phyloP scores from a whole-genome alignment of 1,140 invertebrate species.

The Uloborus diversus region DNA sequence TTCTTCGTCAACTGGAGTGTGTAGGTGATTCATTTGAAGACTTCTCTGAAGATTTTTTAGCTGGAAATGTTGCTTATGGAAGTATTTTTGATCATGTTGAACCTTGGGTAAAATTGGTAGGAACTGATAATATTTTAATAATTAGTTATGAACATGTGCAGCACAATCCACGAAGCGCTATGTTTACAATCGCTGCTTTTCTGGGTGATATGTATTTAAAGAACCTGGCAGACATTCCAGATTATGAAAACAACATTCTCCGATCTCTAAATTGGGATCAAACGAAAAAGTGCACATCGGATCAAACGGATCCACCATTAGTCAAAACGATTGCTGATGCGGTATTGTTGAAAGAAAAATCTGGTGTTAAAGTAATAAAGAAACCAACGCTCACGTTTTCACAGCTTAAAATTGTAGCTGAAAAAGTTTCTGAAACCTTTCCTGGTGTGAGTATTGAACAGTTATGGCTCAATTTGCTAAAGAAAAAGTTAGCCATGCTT shows the following conservation, averaged over 20 bases:
- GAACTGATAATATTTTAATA: not conserved
- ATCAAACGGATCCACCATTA: not conserved
- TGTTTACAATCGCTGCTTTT: slow-evolving; percentile 2
- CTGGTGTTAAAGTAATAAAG: too few relatives aligned
- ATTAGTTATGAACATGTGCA: not conserved
- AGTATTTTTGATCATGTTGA: not conserved
- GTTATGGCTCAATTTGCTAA: not conserved
- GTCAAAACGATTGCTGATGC: too few relatives aligned
- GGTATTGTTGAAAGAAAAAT: too few relatives aligned
- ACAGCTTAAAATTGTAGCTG: not conserved
- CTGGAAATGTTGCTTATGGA: not conserved
- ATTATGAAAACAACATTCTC: too few relatives aligned
- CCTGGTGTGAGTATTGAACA: not conserved
- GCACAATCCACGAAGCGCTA: not conserved
- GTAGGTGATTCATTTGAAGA: not conserved
- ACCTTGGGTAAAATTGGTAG: not conserved
- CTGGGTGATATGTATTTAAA: not conserved
- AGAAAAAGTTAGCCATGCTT: too few relatives aligned
- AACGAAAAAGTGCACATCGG: not conserved
- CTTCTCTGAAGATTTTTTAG: not conserved
- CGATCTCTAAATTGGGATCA: not conserved
- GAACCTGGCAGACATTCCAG: not conserved
- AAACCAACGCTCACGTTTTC: too few relatives aligned
- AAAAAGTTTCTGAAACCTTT: not conserved
- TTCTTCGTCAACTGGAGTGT: not conserved